Conservation (phyloP, 2,888 invertebrate genomes). For the Sicus ferrugineus region DNA sequence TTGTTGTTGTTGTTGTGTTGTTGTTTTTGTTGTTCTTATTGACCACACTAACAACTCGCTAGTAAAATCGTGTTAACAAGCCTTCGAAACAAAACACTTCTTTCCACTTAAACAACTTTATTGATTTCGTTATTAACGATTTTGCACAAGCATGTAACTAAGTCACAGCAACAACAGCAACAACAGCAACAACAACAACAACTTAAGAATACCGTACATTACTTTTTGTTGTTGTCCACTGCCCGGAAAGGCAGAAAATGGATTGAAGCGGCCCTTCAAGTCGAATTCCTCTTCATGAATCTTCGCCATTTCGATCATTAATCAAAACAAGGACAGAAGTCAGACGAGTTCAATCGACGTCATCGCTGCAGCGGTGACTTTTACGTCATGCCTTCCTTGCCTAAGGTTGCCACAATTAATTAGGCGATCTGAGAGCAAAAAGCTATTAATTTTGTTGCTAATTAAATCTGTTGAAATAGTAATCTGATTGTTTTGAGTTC, state of each 20-base stretch:
- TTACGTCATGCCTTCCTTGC: no score
- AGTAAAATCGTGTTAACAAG: no score
- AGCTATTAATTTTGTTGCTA: no score
- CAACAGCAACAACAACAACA: conserved; percentile 15
- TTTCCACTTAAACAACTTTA: not conserved
- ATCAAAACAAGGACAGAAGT: conserved; percentile 19
- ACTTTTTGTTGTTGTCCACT: not conserved
- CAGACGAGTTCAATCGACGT: conserved; percentile 35
- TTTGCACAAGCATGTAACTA: not conserved
- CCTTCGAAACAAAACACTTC: no score
- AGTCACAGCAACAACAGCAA: not conserved
- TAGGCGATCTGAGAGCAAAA: no score
- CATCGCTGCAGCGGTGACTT: conserved; percentile 33
- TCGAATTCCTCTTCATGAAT: not conserved
- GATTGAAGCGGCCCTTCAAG: not conserved
- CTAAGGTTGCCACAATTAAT: no score
- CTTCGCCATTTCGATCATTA: conserved; percentile 24
- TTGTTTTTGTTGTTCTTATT: no score
- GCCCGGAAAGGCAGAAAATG: not conserved
- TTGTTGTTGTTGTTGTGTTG: no score
- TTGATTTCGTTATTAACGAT: conserved; percentile 31
- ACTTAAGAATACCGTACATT: not conserved
- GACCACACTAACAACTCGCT: no score
- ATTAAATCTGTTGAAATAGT: no score
- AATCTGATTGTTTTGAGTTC: no score